Evolutionary conservation across 1,140 invertebrate genomes (phyloP), one percentile per base, ranked within the genome.

Genomic region (Calephelis virginiensis): DNA sequence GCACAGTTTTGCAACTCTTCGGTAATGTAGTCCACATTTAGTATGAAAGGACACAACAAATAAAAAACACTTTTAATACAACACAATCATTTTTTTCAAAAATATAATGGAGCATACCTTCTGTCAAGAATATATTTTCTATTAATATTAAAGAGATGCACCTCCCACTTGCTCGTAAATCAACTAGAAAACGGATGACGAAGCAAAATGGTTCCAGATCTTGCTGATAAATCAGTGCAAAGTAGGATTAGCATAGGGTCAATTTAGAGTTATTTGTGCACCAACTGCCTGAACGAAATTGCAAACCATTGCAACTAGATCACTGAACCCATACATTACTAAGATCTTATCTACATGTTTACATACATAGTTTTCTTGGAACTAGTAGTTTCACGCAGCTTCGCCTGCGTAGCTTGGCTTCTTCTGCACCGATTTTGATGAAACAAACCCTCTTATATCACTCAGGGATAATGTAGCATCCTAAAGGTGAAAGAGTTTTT

Each of bases 141-240:
- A 68, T 68, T 68, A 68, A 68, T 68, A 68, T 61, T 63, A 60
- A 68, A 60, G 49, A 61, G 62, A 49, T 14, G 37, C 13, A n/a
- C 40, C 13, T 17, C 38, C 53, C 10, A 37, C 53, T 37, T 8
- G 14, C n/a, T 48, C 67, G 62, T 64, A 68, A 68, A 59, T 68
- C 67, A 65, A 59, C 49, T 46, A 65, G 45, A 67, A n/a, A 59
- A 59, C 46, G 53, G 53, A 48, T 64, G 67, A 68, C 67, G 49
- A 43, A 38, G 61, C 62, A 53, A 49, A 64, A 60, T 68, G 14
- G 12, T 17, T 9, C 48, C 12, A 40, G 50, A 38, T 63, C 60
- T 46, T 14, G 64, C 61, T 64, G 62, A 65, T 61, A 48, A 68
- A 50, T 69, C 72, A 64, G 50, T 63, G 48, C 61, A 68, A 64